phyloP scores from a whole-genome alignment of 1,140 invertebrate genomes.

The Cydia pomonella region DNA sequence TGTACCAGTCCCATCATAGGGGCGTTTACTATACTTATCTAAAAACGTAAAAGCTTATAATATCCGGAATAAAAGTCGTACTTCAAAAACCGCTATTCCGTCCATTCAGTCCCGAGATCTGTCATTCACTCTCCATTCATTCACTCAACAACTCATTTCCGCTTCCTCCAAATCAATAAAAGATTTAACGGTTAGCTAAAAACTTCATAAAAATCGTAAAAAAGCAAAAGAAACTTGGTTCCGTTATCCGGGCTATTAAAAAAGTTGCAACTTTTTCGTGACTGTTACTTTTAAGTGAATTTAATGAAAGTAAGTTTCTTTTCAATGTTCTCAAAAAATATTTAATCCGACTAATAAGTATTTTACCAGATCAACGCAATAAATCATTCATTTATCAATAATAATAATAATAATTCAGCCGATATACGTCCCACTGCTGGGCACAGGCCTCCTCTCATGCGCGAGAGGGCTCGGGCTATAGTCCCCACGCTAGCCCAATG shows the following conservation, averaged over 20 bases:
- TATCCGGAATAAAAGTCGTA: neutral
- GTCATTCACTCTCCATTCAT: constrained; percentile 25
- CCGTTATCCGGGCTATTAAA: constrained; percentile 9
- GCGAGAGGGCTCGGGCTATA: no score
- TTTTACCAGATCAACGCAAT: neutral
- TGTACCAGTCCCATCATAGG: no score
- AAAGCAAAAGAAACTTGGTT: constrained; percentile 21
- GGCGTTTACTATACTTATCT: no score
- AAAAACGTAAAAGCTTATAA: neutral
- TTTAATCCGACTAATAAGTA: neutral
- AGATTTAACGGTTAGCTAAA: constrained; percentile 13
- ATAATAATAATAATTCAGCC: no score
- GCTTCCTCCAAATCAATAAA: constrained; percentile 48
- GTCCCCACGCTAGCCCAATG: no score
- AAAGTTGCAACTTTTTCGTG: neutral
- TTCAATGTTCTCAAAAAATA: neutral
- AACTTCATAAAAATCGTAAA: constrained; percentile 8
- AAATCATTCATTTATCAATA: no score
- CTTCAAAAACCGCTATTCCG: constrained; percentile 13
- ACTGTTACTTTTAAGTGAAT: constrained; percentile 10
- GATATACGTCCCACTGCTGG: no score
- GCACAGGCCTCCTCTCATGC: no score
- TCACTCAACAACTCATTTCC: constrained; percentile 41
- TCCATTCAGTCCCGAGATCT: neutral
- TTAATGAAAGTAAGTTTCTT: constrained; percentile 3